Base-by-base conservation (phyloP, 2,113 vertebrate genomes). In the Atlantisia rogersi region DNA sequence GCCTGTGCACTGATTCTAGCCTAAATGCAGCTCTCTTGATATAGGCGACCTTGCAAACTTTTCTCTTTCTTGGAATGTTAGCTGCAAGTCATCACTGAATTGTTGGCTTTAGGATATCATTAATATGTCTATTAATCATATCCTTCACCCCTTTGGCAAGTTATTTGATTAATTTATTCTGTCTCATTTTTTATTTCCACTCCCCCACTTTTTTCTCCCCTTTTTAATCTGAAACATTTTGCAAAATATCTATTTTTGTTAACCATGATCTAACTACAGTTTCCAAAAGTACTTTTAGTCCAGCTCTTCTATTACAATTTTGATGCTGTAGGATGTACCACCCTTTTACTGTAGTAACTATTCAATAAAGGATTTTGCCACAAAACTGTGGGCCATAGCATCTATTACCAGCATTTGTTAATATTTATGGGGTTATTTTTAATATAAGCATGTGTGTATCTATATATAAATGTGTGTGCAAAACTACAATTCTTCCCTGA, bases 141-240 rank as follows among this genome's bases (percentile, higher is more conserved):
- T 21, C 5, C 4, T 70, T 75, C 26, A 48, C 3, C 21, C 6
- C 0, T 83, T 88, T 42, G 59, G 4, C 3, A 12, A 60, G 11
- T 10, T 56, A 46, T 91, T 76, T 69, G 1, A 60, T 73, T 64
- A 71, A 71, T 28, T 68, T 29, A 6, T 24, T 11, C 3, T 69
- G 0, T 16, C 2, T 24, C 13, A 46, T n/a, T 69, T 80, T 4
- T 25, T 32, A 10, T 56, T 42, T 70, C 44, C 17, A 17, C 68
- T 62, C 53, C 22, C 0, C 9, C 5, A 18, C 5, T 0, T 17
- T 37, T 48, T 0, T 0, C 0, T 3, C 4, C 11, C 8, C 3
- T 37, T 3, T 80, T 82, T 73, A 77, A 77, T 52, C 16, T 69
- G n/a, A 64, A 89, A 64, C 50, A 1, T 52, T 74, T 70, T 65